phyloP scores from a whole-genome alignment of 2,113 vertebrate species.

The Polypterus senegalus region DNA sequence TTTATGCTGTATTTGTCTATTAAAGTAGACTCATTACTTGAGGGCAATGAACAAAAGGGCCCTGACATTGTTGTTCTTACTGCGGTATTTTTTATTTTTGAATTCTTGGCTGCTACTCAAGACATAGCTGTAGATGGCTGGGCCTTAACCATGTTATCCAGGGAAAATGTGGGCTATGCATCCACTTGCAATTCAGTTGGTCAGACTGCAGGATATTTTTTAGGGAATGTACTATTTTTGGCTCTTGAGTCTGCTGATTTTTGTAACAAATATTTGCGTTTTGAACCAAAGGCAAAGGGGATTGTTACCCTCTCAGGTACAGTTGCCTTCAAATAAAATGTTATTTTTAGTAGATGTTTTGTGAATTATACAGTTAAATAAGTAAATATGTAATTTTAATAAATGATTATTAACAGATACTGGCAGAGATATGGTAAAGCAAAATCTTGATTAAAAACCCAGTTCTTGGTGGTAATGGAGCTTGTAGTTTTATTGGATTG shows the following conservation, averaged over 20 bases:
- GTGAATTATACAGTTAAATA: neutral
- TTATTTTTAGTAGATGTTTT: neutral
- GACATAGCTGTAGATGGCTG: constrained; percentile 95
- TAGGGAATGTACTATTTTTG: constrained; percentile 92
- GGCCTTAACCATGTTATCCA: constrained; percentile 92
- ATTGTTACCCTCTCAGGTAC: constrained; percentile 89
- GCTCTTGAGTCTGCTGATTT: constrained; percentile 89
- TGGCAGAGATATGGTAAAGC: too few relatives aligned
- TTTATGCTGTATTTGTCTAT: constrained; percentile 90
- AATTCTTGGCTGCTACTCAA: constrained; percentile 95
- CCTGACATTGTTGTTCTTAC: constrained; percentile 72
- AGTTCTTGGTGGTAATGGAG: too few relatives aligned
- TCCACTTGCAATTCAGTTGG: constrained; percentile 97
- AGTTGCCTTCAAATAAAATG: neutral
- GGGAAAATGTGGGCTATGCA: constrained; percentile 90
- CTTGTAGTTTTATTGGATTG: too few relatives aligned
- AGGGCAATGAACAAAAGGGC: constrained; percentile 35
- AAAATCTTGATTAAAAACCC: too few relatives aligned
- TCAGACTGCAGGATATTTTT: constrained; percentile 91
- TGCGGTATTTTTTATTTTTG: constrained; percentile 79
- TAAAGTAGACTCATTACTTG: constrained; percentile 64
- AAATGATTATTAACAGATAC: too few relatives aligned
- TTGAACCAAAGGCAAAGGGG: constrained; percentile 66
- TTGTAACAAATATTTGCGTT: constrained; percentile 90
- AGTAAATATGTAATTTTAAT: neutral